phyloP scores from a whole-genome alignment of 2,888 invertebrate species.

The Nematopogon swammerdamellus region DNA sequence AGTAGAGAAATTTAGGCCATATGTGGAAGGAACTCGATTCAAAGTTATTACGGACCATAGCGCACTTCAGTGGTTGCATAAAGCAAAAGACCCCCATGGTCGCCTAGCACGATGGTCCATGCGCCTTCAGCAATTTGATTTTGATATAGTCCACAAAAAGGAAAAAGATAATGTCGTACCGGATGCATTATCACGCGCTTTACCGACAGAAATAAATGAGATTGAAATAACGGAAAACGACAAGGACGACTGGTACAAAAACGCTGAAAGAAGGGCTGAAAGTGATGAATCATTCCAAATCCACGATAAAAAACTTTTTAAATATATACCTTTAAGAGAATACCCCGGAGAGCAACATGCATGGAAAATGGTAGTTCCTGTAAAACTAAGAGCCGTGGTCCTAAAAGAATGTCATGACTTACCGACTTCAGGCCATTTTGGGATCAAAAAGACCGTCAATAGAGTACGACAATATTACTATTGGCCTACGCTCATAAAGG shows the following conservation, averaged over 20 bases:
- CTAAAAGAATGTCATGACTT: background rate
- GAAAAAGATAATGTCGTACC: constrained; percentile 15
- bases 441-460: constrained; percentile 4
- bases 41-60: constrained; percentile 15
- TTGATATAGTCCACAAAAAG: constrained; percentile 14
- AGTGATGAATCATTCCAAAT: background rate
- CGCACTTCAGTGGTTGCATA: constrained; percentile 16
- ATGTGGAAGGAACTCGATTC: constrained; percentile 9
- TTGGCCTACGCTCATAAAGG: constrained; percentile 9
- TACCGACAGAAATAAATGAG: background rate
- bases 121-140: constrained; percentile 9
- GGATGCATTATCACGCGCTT: constrained; percentile 15
- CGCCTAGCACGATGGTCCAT: constrained; percentile 15
- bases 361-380: background rate
- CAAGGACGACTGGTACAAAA: constrained; percentile 5
- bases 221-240: background rate
- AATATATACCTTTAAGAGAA: too few relatives aligned
- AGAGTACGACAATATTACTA: constrained; percentile 5
- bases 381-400: too few relatives aligned
- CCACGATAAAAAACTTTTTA: too few relatives aligned
- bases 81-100: constrained; percentile 15
- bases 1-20: constrained; percentile 9
- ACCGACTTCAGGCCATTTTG: constrained; percentile 5
- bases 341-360: too few relatives aligned
- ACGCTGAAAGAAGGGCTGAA: constrained; percentile 5